These are phyloP conservation scores for Adrianichthys oophorus DNA, from an alignment of 2,797 vertebrate genomes.

Conservation along the genomic window DNA sequence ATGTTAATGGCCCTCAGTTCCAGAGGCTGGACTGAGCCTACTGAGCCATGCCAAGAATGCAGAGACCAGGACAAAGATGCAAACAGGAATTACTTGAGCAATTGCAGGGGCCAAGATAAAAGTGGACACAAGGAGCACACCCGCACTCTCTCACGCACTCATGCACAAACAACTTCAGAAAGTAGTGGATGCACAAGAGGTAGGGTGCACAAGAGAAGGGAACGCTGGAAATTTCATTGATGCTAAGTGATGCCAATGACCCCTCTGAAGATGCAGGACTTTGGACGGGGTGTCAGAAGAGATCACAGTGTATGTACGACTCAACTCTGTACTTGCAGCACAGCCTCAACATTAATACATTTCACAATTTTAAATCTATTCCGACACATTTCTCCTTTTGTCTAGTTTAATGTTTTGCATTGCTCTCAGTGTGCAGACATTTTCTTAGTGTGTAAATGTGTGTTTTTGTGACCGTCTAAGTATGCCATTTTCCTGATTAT, in stretches of 20 bases:
- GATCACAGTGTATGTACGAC: conserved; percentile 30
- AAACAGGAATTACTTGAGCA: conserved; percentile 30
- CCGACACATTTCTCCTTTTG: conserved; percentile 12
- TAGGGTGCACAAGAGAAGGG: too few species aligned
- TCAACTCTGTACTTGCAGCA: conserved; percentile 22
- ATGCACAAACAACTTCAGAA: conserved; percentile 6
- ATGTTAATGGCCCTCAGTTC: conserved; percentile 55
- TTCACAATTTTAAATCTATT: conserved; percentile 10
- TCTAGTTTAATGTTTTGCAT: not conserved
- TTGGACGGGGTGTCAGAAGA: conserved; percentile 48
- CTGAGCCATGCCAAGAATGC: conserved; percentile 51
- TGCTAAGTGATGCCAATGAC: conserved; percentile 66
- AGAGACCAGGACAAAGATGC: conserved; percentile 29
- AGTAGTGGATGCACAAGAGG: conserved; percentile 27
- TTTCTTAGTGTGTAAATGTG: conserved; percentile 1
- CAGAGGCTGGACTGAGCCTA: conserved; percentile 33
- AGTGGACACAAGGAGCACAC: conserved; percentile 24
- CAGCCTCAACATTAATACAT: conserved; percentile 4
- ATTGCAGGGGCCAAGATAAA: conserved; percentile 8
- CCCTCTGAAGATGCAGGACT: conserved; percentile 25
- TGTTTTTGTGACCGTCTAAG: not conserved
- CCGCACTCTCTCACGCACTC: conserved; percentile 1
- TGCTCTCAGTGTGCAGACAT: not conserved
- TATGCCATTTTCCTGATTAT: conserved; percentile 57
- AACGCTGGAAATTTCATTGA: conserved; percentile 46